Base-by-base conservation (phyloP, 2,888 invertebrate species). In the Alsophila aescularia region DNA sequence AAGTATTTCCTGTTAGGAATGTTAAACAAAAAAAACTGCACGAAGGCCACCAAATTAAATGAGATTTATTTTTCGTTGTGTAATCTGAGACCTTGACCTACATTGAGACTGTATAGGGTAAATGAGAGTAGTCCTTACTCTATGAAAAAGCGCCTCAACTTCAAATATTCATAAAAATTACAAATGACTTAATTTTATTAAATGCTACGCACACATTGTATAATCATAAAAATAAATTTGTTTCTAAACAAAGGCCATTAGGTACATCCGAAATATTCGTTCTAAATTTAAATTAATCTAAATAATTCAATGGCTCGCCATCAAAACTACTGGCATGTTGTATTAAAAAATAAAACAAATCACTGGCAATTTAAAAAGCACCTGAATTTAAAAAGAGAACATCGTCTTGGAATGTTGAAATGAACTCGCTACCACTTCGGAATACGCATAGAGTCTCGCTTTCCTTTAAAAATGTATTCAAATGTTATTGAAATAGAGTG, bases 351-450 rank as follows among this genome's bases (percentile, higher is more conserved):
- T 74, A 83, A 83, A 83, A 82, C 77, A 83, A 83, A 85, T 80
- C 78, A 64, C 79, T 70, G 73, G 84, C 85, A 83, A 85, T 85
- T 88, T 84, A 83, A 83, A 84, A 86, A 84, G 73, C 78, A 79
- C 79, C 81, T 73, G 75, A 81, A 80, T 85, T 85, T 75, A 83
- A 87, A 87, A 89, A 85, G 76, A 78, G 81, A 85, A 83, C 81
- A 77, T 67, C 69, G 67, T 61, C 60, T 55, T 69, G 87, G 90
- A 90, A 90, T 90, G 86, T 89, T 80, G 87, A 83, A 85, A 83
- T 67, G 75, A 79, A 80, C 69, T 72, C 36, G 87, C 89, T 89
- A 87, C 90, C 87, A 85, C 81, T 81, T 77, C 80, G 69, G 72
- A 82, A 85, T 87, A 89, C 84, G 80, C 83, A 75, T 51, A 39